Evolutionary conservation across 2,797 vertebrate species (phyloP).

Genomic region (Myotis vivesi): DNA sequence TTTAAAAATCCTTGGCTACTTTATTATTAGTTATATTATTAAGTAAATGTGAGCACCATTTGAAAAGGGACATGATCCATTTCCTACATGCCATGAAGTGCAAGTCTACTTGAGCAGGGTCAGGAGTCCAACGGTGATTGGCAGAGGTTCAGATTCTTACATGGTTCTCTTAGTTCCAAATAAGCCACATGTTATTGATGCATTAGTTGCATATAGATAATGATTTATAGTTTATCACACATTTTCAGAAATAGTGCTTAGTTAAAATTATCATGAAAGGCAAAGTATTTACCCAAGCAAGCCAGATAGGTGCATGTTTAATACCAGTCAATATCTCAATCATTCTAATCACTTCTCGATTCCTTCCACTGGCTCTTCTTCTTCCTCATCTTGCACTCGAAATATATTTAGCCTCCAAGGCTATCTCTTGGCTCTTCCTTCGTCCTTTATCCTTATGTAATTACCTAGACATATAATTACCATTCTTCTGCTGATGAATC

Average conservation of each 20-base stretch:
- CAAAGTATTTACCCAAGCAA: not conserved
- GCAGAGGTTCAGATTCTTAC: not conserved
- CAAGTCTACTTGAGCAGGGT: not conserved
- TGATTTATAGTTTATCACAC: not conserved
- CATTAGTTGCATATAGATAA: not conserved
- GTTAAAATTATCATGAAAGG: not conserved
- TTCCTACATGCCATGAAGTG: not conserved
- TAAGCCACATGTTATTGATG: not conserved
- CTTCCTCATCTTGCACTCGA: not conserved
- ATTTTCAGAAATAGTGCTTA: constrained; percentile 1
- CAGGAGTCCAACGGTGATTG: not conserved
- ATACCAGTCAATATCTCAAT: not conserved
- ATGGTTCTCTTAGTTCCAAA: not conserved
- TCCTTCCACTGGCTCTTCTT: not conserved
- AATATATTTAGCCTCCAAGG: not conserved
- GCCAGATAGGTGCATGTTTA: not conserved
- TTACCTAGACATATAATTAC: not conserved
- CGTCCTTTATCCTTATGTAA: not conserved
- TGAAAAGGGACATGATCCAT: not conserved
- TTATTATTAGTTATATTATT: not conserved
- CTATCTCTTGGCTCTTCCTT: not conserved
- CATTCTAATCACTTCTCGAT: not conserved
- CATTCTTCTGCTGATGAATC: not conserved
- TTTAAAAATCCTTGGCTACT: not conserved
- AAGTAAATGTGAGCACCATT: not conserved